Percentiles rank a stretch among this genome's conserved stretches.
Evolutionary conservation across 2,113 vertebrate genomes (phyloP).

Genomic region (Emydocephalus ijimae): DNA sequence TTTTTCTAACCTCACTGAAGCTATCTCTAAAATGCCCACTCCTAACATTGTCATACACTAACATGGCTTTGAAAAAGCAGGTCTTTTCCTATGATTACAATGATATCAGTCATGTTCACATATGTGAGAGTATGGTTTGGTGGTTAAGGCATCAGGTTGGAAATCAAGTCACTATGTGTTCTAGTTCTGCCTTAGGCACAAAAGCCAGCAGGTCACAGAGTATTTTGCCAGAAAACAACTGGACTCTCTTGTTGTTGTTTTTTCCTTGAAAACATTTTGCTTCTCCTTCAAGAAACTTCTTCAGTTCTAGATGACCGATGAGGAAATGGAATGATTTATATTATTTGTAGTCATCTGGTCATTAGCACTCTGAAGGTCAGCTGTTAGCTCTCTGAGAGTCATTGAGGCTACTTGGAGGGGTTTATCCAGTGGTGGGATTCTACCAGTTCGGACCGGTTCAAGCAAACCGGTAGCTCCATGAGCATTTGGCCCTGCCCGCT

Average conservation of each 20-base stretch:
- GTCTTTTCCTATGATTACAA: not conserved
- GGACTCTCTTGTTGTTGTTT: not conserved
- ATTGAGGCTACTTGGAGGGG: too few species aligned
- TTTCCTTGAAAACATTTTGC: not conserved
- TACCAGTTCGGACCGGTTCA: too few species aligned
- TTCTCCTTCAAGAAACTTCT: not conserved
- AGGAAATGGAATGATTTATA: too few species aligned
- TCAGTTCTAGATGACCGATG: not conserved
- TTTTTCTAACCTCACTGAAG: not conserved
- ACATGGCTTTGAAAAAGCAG: not conserved
- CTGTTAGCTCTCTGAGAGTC: too few species aligned
- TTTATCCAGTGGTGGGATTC: too few species aligned
- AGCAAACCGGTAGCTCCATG: too few species aligned
- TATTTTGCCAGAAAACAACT: not conserved
- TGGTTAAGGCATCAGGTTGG: not conserved
- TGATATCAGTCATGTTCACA: not conserved
- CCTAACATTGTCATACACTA: not conserved
- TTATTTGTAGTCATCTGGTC: too few species aligned
- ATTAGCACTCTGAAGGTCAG: too few species aligned
- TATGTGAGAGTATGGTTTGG: not conserved
- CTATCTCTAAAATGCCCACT: not conserved
- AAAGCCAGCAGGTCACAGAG: not conserved
- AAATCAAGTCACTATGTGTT: not conserved
- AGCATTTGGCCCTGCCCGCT: too few species aligned
- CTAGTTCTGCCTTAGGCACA: not conserved